Evolutionary conservation across 2,888 invertebrate species (phyloP).

Genomic region (Chaetoderma sp.): DNA sequence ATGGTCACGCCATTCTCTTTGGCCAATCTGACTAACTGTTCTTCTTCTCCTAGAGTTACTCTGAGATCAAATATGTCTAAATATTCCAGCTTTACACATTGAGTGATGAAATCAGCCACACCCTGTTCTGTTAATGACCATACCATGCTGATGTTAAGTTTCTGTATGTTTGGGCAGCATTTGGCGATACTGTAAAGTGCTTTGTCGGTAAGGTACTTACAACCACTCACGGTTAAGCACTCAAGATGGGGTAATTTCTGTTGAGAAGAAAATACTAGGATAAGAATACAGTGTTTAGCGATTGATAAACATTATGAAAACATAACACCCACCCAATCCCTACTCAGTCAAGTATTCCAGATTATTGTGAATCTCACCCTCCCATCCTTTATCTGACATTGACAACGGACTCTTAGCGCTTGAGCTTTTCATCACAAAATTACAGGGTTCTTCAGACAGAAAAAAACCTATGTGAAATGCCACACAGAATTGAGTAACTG

Average conservation of each 20-base stretch:
- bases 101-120: conserved; percentile 47
- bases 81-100: conserved; percentile 41
- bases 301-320: not conserved
- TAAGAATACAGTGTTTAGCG: not conserved
- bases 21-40: conserved; percentile 39
- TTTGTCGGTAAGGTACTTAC: conserved; percentile 57
- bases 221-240: conserved; percentile 52
- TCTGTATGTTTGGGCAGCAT: conserved; percentile 41
- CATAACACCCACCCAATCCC: not conserved
- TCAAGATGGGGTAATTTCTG: conserved; percentile 57
- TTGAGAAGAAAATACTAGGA: conserved; percentile 20
- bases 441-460: no score
- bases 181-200: conserved; percentile 43
- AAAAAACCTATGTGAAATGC: no score
- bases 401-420: not conserved
- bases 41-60: conserved; percentile 40
- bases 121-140: conserved; percentile 45
- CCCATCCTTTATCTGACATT: not conserved
- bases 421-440: no score
- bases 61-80: conserved; percentile 55
- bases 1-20: conserved; percentile 43
- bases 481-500: no score
- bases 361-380: not conserved
- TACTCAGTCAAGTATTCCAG: not conserved
- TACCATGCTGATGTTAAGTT: conserved; percentile 50